Evolutionary conservation across 2,888 invertebrate genomes (phyloP).

Genomic region (Agriopis leucophaearia): DNA sequence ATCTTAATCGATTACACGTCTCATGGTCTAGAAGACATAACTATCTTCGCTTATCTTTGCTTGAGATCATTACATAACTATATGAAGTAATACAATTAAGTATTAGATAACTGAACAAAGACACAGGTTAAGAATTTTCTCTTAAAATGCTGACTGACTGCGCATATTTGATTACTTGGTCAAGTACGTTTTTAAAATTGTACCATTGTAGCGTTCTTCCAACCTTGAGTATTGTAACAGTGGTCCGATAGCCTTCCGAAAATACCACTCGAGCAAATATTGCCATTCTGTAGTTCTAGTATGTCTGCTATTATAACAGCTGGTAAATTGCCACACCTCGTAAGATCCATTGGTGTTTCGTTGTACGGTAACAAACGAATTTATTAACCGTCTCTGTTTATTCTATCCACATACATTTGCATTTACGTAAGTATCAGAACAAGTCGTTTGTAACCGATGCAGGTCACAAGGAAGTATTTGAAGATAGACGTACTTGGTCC

Average conservation of each 20-base stretch:
- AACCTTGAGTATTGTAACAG: constrained; percentile 36
- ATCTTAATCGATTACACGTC: neutral
- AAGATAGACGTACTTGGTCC: constrained; percentile 19
- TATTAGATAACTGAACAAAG: constrained; percentile 12
- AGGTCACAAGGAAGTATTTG: constrained; percentile 19
- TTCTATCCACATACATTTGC: constrained; percentile 43
- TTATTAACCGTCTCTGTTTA: constrained; percentile 41
- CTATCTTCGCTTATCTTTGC: neutral
- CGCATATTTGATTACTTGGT: neutral
- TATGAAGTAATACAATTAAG: neutral
- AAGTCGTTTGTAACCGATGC: constrained; percentile 19
- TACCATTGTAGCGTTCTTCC: constrained; percentile 8
- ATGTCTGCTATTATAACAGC: constrained; percentile 48
- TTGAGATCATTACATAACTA: neutral
- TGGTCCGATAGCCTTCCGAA: constrained; percentile 31
- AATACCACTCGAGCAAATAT: constrained; percentile 38
- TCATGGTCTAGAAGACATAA: constrained; percentile 10
- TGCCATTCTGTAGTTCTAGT: constrained; percentile 43
- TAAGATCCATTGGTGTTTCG: constrained; percentile 39
- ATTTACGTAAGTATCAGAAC: constrained; percentile 42
- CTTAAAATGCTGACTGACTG: neutral
- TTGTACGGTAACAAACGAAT: constrained; percentile 38
- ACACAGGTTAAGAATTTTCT: neutral
- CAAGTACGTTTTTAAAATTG: constrained; percentile 3
- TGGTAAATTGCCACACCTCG: constrained; percentile 47